phyloP scores from a whole-genome alignment of 1,140 invertebrate genomes.

The Tetranychus urticae region DNA sequence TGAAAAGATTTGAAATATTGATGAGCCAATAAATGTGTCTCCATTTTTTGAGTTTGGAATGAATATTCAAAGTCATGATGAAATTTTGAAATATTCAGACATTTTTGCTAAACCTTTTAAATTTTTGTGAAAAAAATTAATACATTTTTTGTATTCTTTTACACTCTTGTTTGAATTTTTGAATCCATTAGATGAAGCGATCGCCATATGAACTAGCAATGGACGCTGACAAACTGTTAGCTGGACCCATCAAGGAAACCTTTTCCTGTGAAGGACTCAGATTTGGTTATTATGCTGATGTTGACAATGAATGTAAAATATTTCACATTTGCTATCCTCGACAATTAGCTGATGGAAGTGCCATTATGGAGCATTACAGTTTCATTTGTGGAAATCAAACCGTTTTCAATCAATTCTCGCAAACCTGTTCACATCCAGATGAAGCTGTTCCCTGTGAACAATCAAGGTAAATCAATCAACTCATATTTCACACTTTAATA shows the following conservation, averaged over 20 bases:
- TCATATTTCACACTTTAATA: not conserved
- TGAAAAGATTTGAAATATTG: no score
- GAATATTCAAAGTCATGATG: no score
- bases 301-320: constrained; percentile 14
- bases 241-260: not conserved
- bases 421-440: not conserved
- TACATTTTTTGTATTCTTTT: no score
- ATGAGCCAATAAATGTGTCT: no score
- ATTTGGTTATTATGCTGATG: constrained; percentile 15
- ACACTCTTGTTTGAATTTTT: no score
- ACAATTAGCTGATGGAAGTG: constrained; percentile 9
- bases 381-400: constrained; percentile 52
- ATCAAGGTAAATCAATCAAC: not conserved
- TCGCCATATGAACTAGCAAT: not conserved
- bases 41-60: no score
- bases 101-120: no score
- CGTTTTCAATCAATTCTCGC: constrained; percentile 37
- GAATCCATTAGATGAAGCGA: no score
- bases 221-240: not conserved
- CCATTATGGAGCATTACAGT: constrained; percentile 5
- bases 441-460: not conserved
- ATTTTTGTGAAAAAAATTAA: no score
- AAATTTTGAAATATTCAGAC: no score
- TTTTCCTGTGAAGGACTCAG: constrained; percentile 11
- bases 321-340: constrained; percentile 13